phyloP scores from a whole-genome alignment of 2,888 invertebrate genomes.

The Microplitis deprimator region DNA sequence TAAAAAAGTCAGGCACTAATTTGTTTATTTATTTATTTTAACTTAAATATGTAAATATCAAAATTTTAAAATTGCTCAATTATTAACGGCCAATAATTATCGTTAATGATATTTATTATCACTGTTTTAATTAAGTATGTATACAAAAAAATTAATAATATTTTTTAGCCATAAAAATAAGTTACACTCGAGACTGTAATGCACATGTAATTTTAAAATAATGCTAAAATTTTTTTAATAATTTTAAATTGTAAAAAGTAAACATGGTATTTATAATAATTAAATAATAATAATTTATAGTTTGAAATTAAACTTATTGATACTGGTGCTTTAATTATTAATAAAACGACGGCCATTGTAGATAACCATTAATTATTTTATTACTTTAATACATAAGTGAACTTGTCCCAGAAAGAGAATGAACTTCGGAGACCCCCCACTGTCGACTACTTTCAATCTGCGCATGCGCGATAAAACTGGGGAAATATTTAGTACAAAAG shows the following conservation, averaged over 20 bases:
- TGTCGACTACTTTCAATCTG: no score
- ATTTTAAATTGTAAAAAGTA: constrained; percentile 9
- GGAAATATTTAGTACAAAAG: no score
- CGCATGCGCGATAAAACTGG: no score
- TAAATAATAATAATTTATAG: background rate
- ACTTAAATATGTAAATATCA: constrained; percentile 9
- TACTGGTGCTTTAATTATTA: constrained; percentile 10
- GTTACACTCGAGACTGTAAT: background rate
- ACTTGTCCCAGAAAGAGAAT: no score
- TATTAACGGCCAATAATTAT: constrained; percentile 6
- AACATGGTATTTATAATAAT: constrained; percentile 6
- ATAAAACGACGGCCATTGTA: background rate
- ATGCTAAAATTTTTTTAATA: background rate
- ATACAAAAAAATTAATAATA: background rate
- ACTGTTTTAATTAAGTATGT: background rate
- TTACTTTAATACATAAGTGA: no score
- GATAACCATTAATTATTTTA: background rate
- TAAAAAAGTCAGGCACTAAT: background rate
- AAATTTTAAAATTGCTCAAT: constrained; percentile 14
- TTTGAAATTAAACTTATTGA: background rate
- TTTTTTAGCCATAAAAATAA: constrained; percentile 1
- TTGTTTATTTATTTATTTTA: background rate
- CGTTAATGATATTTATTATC: background rate
- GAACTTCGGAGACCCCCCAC: no score
- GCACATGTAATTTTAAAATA: background rate